Evolutionary conservation across 2,797 vertebrate genomes (phyloP), one percentile per base, ranked within the genome.

Genomic region (Sebastiscus tertius): DNA sequence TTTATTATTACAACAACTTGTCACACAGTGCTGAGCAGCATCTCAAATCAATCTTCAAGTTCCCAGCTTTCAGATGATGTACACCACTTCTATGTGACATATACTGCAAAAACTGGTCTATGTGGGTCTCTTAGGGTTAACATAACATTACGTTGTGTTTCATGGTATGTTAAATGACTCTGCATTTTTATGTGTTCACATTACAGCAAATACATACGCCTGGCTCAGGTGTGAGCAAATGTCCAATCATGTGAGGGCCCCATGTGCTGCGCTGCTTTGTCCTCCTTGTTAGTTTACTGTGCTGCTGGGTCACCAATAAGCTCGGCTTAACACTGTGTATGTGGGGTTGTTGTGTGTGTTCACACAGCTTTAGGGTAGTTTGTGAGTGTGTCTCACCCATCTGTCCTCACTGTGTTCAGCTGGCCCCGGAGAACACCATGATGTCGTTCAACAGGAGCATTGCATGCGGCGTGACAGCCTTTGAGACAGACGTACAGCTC

Each of bases 361-460:
- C 42, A 64, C 52, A 59, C 54, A 20, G 89, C 82, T 79, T 83
- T 26, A 55, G 76, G 82, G 34, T 62, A 59, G 16, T 52, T 73
- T 69, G 56, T 49, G 58, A 34, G 22, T 66, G 34, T 72, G 22
- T 86, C 85, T 87, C 71, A 89, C 46, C 87, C 72, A 64, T 89
- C 54, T 93, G 85, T 88, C 73, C 61, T 82, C 69, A 1, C 62
- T 83, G 58, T 90, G 61, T 89, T 74, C 92, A 99, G 98, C 85
- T 98, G 92, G 97, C 98, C 29, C 98, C 98, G 0, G 98, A 99
- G 91, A 99, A 99, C 93, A 99, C 98, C 34, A 92, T 99, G 87
- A 98, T 99, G 97, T 98, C 98, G 0, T 97, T 99, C 88, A 59
- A n/a, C 8, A 97, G 94, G 81, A 97, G 97, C 0, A 75, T 96